Evolutionary conservation across 2,113 vertebrate genomes (phyloP), one percentile per base, ranked within the genome.

Genomic region (human): DNA sequence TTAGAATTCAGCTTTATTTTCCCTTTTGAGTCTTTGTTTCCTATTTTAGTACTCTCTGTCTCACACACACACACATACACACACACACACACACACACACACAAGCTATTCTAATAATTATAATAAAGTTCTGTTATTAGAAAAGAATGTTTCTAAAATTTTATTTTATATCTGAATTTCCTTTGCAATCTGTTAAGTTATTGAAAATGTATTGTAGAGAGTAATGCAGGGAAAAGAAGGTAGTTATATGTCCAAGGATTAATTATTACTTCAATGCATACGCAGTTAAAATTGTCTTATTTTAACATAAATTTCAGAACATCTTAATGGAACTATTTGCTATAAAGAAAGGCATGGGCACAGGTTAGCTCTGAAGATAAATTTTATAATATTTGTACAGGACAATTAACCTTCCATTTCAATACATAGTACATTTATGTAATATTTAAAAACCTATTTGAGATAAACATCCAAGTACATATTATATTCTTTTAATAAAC

Each of bases 361-460:
- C 0, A 85, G 23, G 3, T 93, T 89, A 64, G 48, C 22, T 91
- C 80, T 80, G 43, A 76, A 84, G 55, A n/a, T 90, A 90, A 66
- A 66, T 88, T 93, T 72, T 93, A 84, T 76, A 30, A 43, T 92
- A 76, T 50, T 83, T 86, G 10, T 68, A 59, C 5, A 78, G 30
- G 25, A 55, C 17, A 90, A 45, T 61, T 88, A 66, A 30, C 30
- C 48, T 92, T 89, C 25, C 20, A 76, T 59, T 92, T 90, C 94
- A 72, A 81, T 22, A 57, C 59, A 38, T 86, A 48, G 11, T 57
- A 43, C 88, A 81, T 91, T 89, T 57, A 38, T 68, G 3, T 68
- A 76, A 25, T 35, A 80, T 90, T 59, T 85, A 17, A 79, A 78
- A 97, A 94, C 11, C 57, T 96, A n/a, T 35, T 87, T 94, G 48